Evolutionary conservation across 2,113 vertebrate species (phyloP), one percentile per base, ranked within the genome.

Genomic region (Labrus mixtus): DNA sequence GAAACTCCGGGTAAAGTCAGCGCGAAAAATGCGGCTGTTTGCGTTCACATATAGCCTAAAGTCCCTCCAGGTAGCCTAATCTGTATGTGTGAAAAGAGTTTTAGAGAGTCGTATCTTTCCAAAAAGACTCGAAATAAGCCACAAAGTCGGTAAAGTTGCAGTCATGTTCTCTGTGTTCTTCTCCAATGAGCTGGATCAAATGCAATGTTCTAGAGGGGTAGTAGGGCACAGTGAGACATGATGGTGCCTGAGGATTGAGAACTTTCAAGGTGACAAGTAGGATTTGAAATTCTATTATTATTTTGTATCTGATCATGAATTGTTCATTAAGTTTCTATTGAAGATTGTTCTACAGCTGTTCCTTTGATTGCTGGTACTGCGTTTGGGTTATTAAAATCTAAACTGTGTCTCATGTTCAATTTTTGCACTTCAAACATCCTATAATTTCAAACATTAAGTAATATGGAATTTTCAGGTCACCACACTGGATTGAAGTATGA

Each of bases 401-500:
- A 39, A 13, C 51, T 12, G n/a, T 51, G 11, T 46, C 3, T 65
- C 60, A 20, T 55, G 13, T 16, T 16, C 55, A 6, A 33, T 23
- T 64, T 25, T 51, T 50, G 20, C 19, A 10, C 19, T 59, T 64
- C n/a, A n/a, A 16, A 15, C 22, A 73, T 36, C n/a, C 4, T 73
- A 48, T 36, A 41, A 43, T 54, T 51, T 67, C 57, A 65, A 73
- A 61, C 45, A 36, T 1, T 39, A 33, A 67, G 77, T 25, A 12
- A 13, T 56, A 39, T 46, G 37, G 43, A 17, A 76, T 29, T 60
- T 58, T 10, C 29, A 37, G 17, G 63, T 8, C 13, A 33, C 16
- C 51, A 59, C 29, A 63, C 53, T 70, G 37, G 58, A 20, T 45
- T 11, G 9, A 68, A 68, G 25, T 56, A 65, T 59, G 54, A 69